A percentile compares a stretch with the other conserved stretches of the same genome.
These are phyloP conservation scores for Ophion ventricosus DNA, from an alignment of 2,888 invertebrate genomes.

Conservation along the genomic window DNA sequence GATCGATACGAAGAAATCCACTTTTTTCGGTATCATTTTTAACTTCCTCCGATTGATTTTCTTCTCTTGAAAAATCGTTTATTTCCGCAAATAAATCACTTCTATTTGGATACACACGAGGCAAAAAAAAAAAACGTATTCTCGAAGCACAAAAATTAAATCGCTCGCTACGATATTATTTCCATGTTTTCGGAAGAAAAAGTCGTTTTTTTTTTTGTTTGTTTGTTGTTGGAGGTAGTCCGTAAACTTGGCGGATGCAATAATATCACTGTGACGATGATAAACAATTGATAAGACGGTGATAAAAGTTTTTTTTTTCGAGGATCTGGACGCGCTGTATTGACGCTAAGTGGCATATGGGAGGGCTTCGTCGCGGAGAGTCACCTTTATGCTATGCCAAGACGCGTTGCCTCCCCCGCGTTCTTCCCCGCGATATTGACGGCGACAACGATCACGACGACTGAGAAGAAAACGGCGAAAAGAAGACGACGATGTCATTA, in stretches of 20 bases:
- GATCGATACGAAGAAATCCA: constrained; percentile 30
- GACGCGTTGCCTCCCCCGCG: constrained; percentile 76
- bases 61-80: neutral
- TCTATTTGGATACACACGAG: neutral
- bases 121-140: neutral
- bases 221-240: neutral
- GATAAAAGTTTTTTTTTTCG: constrained; percentile 12
- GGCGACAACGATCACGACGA: constrained; percentile 36
- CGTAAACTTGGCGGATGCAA: neutral
- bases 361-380: constrained; percentile 76
- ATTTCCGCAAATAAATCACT: neutral
- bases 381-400: constrained; percentile 79
- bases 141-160: constrained; percentile 7
- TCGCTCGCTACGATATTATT: neutral
- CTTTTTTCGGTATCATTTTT: constrained; percentile 35
- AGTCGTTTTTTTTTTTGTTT: neutral
- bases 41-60: neutral
- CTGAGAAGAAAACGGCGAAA: constrained; percentile 32
- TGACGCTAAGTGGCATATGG: constrained; percentile 79
- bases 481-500: constrained; percentile 2
- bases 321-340: constrained; percentile 54
- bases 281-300: constrained; percentile 4
- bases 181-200: too few relatives aligned
- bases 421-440: constrained; percentile 70
- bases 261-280: neutral